Evolutionary conservation across 2,888 invertebrate species (phyloP).

Genomic region (Neoaliturus tenellus): DNA sequence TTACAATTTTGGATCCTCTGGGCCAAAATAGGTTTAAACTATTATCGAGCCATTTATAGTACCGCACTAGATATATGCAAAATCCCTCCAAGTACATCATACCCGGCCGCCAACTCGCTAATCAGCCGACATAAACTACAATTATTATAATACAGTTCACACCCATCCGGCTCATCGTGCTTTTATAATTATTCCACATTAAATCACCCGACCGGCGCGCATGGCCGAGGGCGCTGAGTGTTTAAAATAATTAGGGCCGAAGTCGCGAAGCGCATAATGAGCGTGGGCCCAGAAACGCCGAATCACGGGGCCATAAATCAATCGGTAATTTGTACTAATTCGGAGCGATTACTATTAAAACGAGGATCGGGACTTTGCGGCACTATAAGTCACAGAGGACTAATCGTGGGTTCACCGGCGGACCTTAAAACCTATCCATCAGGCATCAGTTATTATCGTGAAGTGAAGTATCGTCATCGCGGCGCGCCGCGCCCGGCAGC

Average conservation of each 20-base stretch:
- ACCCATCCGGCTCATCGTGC: background rate
- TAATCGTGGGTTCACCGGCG: conserved; percentile 30
- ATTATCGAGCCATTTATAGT: no score
- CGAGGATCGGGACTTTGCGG: conserved; percentile 16
- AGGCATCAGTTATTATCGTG: conserved; percentile 48
- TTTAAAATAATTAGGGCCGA: conserved; percentile 51
- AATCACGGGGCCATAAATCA: conserved; percentile 38
- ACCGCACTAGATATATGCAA: background rate
- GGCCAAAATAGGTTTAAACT: no score
- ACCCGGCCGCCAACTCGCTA: background rate
- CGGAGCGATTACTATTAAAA: conserved; percentile 45
- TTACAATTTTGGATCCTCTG: no score
- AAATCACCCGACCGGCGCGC: conserved; percentile 36
- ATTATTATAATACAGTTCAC: conserved; percentile 35
- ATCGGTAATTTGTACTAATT: conserved; percentile 52
- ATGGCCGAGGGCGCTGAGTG: conserved; percentile 35
- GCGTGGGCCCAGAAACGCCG: conserved; percentile 24
- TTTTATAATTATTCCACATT: conserved; percentile 43
- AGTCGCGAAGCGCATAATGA: conserved; percentile 49
- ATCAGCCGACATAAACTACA: conserved; percentile 12
- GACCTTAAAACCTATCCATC: conserved; percentile 39
- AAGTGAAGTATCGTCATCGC: conserved; percentile 39
- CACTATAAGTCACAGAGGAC: conserved; percentile 42
- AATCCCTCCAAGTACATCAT: background rate
- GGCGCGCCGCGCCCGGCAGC: conserved; percentile 37